Evolutionary conservation across 2,113 vertebrate species (phyloP), one percentile per base, ranked within the genome.

Genomic region (Cebus imitator): DNA sequence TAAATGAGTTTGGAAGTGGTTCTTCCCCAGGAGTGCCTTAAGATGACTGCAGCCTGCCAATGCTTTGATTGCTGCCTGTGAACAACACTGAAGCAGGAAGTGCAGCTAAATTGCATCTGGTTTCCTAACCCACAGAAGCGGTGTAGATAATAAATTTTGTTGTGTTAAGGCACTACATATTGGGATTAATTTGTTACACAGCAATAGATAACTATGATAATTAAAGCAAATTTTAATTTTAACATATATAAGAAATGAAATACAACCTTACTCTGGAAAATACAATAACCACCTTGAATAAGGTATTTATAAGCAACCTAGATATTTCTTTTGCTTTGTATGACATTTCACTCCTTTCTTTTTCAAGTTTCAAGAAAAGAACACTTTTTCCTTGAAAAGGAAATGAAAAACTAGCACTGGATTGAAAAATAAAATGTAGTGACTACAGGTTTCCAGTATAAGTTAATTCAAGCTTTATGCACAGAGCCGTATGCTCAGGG

Each of bases 211-310:
- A 87, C n/a, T 78, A 70, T 82, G 78, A 81, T 97, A 97, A 97
- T 76, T 76, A 43, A 50, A 90, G 57, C 70, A 97, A 92, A 91
- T 93, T 58, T 68, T 88, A 82, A 76, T 87, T 52, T 80, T 96
- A 91, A 84, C 89, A 91, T 86, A 20, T 91, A 17, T 35, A 89
- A 98, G 81, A 97, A 97, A 91, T 75, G 61, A 95, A 97, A 75
- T 90, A 48, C 11, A 82, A 96, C 40, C 68, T 72, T 96, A n/a
- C 58, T 23, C 82, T 97, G 17, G 58, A 84, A 96, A 95, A 89
- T 55, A n/a, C 27, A 79, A 75, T 70, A 73, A n/a, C 48, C 13
- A 64, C 8, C 52, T 25, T 66, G 58, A 83, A 86, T 68, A 35
- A 94, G 27, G 16, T 68, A 87, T 35, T 58, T 12, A 64, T 25